These are phyloP conservation scores for Trichosurus vulpecula DNA, from an alignment of 2,797 vertebrate genomes.

Conservation along the genomic window DNA sequence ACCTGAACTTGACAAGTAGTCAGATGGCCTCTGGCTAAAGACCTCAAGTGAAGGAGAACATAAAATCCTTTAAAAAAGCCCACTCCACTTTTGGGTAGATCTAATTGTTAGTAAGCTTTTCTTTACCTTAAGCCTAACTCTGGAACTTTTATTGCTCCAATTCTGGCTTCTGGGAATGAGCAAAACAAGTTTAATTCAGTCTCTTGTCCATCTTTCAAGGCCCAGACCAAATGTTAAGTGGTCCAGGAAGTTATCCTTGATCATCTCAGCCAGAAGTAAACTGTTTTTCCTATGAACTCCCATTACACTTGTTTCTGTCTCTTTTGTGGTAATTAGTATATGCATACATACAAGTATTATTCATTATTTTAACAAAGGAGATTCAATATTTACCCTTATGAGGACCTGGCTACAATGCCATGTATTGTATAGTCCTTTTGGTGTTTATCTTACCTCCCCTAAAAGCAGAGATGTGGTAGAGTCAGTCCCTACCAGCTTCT, in stretches of 20 bases:
- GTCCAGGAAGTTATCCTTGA: no score
- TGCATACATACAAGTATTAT: neutral
- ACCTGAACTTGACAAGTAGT: neutral
- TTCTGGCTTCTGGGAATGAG: neutral
- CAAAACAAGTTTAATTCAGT: no score
- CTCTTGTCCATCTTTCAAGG: no score
- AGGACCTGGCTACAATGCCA: neutral
- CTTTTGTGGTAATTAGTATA: neutral
- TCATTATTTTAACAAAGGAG: neutral
- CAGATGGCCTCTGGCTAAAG: neutral
- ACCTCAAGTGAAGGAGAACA: neutral
- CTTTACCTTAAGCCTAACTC: neutral
- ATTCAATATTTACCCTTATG: neutral
- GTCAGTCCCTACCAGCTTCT: neutral
- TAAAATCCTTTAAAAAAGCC: neutral
- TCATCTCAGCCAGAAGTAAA: no score
- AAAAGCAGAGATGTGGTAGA: neutral
- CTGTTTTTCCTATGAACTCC: no score
- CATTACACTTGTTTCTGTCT: no score
- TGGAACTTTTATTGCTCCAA: neutral
- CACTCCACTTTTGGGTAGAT: neutral
- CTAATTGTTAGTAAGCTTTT: neutral
- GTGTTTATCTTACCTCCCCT: neutral
- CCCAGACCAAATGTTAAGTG: no score
- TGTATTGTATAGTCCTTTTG: neutral